Percentiles rank a stretch among this genome's conserved stretches.
phyloP scores from a whole-genome alignment of 2,113 vertebrate genomes.

The Catharus minimus region DNA sequence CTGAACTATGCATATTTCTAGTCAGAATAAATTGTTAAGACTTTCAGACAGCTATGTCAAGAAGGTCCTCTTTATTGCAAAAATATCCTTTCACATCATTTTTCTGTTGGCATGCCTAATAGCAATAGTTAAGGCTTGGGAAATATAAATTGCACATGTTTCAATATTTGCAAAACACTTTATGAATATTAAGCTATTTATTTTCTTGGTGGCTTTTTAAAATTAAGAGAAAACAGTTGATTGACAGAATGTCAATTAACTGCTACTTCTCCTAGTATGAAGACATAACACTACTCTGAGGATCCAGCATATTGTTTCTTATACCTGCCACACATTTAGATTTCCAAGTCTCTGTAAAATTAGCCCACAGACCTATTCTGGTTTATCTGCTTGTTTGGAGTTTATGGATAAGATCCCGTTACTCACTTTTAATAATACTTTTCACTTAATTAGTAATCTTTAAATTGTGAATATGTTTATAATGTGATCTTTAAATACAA shows the following conservation, averaged over 20 bases:
- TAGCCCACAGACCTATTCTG: not conserved
- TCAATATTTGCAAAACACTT: not conserved
- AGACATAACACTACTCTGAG: not conserved
- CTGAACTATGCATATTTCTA: not conserved
- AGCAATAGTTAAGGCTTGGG: not conserved
- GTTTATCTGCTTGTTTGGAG: not conserved
- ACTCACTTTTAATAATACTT: not conserved
- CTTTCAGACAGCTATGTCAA: not conserved
- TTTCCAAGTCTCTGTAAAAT: not conserved
- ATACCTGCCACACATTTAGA: not conserved
- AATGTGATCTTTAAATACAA: not conserved
- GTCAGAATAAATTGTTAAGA: not conserved
- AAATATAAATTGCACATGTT: not conserved
- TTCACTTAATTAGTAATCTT: not conserved
- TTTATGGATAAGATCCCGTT: not conserved
- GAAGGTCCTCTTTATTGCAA: not conserved
- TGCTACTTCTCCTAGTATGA: no score
- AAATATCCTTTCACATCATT: not conserved
- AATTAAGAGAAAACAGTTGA: no score
- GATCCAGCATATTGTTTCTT: not conserved
- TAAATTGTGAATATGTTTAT: not conserved
- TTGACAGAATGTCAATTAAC: no score
- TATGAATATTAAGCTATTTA: no score
- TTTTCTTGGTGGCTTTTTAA: no score
- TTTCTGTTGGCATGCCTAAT: not conserved